These are phyloP conservation scores for Phymanthus crucifer DNA, from an alignment of 92 coral and sea anemone genomes.

Conservation along the genomic window DNA sequence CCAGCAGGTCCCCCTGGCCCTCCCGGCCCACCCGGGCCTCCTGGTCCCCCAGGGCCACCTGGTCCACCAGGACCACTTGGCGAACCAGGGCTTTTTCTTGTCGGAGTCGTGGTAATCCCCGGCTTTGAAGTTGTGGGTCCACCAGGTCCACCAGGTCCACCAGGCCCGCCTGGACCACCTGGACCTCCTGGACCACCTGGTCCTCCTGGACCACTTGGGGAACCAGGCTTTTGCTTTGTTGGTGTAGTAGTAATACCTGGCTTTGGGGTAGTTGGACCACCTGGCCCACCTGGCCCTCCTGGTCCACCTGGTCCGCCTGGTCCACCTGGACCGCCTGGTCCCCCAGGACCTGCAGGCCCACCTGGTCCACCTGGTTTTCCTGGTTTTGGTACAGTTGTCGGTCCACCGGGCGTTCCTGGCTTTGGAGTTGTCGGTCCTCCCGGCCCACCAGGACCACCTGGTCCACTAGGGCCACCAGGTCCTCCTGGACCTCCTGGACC, in stretches of 20 bases:
- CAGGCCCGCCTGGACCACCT: conserved; percentile 77
- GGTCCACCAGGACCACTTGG: conserved; percentile 83
- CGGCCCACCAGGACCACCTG: conserved; percentile 77
- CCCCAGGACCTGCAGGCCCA: conserved; percentile 46
- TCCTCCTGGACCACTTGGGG: conserved; percentile 58
- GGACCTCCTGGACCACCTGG: conserved; percentile 70
- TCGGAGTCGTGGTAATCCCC: conserved; percentile 33
- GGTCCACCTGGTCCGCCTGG: conserved; percentile 86
- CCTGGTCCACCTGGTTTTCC: conserved; percentile 78
- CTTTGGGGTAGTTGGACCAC: conserved; percentile 63
- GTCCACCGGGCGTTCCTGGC: conserved; percentile 78
- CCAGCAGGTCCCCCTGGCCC: conserved; percentile 81
- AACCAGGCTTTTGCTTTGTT: conserved; percentile 50
- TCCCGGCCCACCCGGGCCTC: conserved; percentile 73
- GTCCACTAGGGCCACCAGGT: conserved; percentile 90
- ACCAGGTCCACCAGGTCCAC: conserved; percentile 63
- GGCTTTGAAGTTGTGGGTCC: conserved; percentile 35
- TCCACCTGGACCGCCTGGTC: conserved; percentile 41
- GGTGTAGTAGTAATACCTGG: conserved; percentile 64
- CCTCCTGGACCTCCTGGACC: conserved; percentile 92
- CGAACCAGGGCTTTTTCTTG: conserved; percentile 44
- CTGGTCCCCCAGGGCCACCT: conserved; percentile 75
- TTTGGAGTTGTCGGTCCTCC: conserved; percentile 60
- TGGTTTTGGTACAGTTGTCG: conserved; percentile 54
- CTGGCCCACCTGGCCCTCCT: conserved; percentile 76